Percentiles rank a stretch among this genome's conserved stretches.
These are phyloP conservation scores for Parnassius orleans DNA, from an alignment of 2,888 invertebrate species.

Conservation along the genomic window DNA sequence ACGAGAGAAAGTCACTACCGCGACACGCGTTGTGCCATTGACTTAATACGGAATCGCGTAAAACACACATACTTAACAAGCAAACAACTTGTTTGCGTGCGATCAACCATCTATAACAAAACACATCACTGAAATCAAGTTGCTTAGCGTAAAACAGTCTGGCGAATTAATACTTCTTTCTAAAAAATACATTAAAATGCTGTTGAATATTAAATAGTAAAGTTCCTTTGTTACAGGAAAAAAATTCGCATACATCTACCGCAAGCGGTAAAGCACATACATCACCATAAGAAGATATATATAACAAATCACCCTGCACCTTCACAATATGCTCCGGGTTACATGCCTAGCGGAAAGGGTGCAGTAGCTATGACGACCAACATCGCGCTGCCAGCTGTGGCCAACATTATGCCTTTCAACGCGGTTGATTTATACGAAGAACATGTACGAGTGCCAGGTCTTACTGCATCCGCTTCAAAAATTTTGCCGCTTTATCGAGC, in stretches of 20 bases:
- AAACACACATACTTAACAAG: constrained; percentile 24
- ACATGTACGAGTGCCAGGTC: constrained; percentile 45
- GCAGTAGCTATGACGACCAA: constrained; percentile 63
- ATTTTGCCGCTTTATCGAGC: constrained; percentile 69
- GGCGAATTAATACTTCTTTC: neutral
- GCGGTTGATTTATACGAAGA: constrained; percentile 43
- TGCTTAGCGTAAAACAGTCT: neutral
- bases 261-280: constrained; percentile 79
- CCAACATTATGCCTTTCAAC: constrained; percentile 56
- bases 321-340: constrained; percentile 73
- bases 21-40: constrained; percentile 66
- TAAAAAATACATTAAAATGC: neutral
- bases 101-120: constrained; percentile 40
- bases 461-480: constrained; percentile 57
- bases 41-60: constrained; percentile 63
- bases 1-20: constrained; percentile 66
- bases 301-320: constrained; percentile 74
- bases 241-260: constrained; percentile 80
- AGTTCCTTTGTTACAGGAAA: constrained; percentile 75
- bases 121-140: constrained; percentile 9
- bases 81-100: constrained; percentile 51
- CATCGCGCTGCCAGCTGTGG: constrained; percentile 57
- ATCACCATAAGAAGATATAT: constrained; percentile 78
- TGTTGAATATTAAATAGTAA: constrained; percentile 30
- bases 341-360: constrained; percentile 66